phyloP scores from a whole-genome alignment of 2,113 vertebrate species.

The Nannospalax galili region DNA sequence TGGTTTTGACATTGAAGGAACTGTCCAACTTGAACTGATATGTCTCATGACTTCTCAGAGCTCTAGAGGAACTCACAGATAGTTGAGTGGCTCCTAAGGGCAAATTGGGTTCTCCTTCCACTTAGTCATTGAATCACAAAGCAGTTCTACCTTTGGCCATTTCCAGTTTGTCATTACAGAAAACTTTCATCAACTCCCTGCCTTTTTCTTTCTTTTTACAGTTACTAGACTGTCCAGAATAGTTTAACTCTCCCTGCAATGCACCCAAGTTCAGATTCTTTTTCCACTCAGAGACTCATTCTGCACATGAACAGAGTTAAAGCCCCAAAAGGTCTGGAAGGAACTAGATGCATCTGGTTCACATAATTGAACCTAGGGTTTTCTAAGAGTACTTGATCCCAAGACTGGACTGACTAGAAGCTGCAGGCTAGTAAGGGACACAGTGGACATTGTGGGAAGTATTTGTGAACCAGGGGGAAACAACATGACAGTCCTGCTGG shows the following conservation, averaged over 20 bases:
- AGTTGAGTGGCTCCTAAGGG: background rate
- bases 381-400: background rate
- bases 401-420: rapidly evolving
- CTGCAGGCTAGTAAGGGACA: no score
- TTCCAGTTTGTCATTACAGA: background rate
- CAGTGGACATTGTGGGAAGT: rapidly evolving
- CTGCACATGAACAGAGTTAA: background rate
- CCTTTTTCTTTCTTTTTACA: no score
- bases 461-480: background rate
- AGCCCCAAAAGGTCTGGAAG: rapidly evolving
- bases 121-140: background rate
- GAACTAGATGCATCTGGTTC: no score
- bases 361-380: rapidly evolving
- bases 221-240: background rate
- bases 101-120: no score
- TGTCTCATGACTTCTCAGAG: background rate
- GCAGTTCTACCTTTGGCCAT: background rate
- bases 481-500: background rate
- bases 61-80: background rate
- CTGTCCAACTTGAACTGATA: background rate
- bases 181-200: rapidly evolving
- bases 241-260: rapidly evolving
- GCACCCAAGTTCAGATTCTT: background rate
- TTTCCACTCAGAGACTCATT: background rate
- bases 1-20: background rate